These are phyloP conservation scores for Scolanthus callimorphus DNA, from an alignment of 92 coral and sea anemone genomes.

Conservation along the genomic window DNA sequence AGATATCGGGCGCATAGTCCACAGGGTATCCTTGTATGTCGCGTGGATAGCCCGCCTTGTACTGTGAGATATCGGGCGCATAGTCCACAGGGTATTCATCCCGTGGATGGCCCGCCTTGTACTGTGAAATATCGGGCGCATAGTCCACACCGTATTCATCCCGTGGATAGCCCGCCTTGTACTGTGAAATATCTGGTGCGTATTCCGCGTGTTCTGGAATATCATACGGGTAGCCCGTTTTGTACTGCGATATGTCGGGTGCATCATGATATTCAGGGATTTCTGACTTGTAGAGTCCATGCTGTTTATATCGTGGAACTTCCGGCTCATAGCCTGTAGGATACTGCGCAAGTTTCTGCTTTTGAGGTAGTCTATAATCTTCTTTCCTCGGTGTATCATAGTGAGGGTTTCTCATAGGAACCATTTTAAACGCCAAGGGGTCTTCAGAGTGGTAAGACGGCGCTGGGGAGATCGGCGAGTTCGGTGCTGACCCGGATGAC, in stretches of 20 bases:
- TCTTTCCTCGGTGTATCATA: not conserved
- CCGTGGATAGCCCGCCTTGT: not conserved
- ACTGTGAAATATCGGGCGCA: no score
- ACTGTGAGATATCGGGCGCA: no score
- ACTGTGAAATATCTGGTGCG: no score
- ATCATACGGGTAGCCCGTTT: not conserved
- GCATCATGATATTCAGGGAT: no score
- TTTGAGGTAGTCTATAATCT: no score
- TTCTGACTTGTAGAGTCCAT: no score
- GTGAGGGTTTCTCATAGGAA: not conserved
- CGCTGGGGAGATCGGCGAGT: conserved; percentile 80
- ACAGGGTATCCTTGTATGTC: not conserved
- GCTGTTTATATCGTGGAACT: no score
- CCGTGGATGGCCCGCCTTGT: not conserved
- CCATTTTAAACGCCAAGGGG: conserved; percentile 13
- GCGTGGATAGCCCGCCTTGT: not conserved
- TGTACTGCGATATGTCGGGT: no score
- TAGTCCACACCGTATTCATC: not conserved
- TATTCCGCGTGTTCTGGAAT: no score
- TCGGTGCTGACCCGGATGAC: conserved; percentile 54
- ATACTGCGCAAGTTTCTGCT: no score
- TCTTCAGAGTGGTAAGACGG: conserved; percentile 80
- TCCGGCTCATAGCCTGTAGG: no score
- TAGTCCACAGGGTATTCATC: not conserved
- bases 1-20: not conserved